phyloP scores from a whole-genome alignment of 2,797 vertebrate genomes.

The Aldrovandia affinis region DNA sequence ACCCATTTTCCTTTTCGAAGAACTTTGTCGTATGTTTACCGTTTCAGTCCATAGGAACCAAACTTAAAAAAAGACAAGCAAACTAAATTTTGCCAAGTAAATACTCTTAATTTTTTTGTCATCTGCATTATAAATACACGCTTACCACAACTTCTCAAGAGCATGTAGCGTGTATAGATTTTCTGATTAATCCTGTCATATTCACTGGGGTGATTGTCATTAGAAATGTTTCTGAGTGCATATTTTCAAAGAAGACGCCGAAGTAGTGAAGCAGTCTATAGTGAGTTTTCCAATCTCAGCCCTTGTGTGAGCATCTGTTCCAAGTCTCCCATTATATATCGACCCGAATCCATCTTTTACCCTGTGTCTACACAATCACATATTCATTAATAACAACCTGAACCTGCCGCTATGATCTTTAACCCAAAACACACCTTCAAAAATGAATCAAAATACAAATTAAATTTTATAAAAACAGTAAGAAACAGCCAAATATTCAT shows the following conservation, averaged over 20 bases:
- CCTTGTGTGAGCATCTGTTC: neutral
- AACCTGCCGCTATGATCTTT: neutral
- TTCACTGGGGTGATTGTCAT: neutral
- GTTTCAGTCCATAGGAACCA: neutral
- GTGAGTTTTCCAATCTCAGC: neutral
- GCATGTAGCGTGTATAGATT: neutral
- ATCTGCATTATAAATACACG: neutral
- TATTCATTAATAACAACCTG: neutral
- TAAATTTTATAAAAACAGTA: neutral
- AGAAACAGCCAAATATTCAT: neutral
- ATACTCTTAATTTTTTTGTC: neutral
- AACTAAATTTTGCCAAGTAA: neutral
- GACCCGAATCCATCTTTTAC: neutral
- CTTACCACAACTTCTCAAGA: neutral
- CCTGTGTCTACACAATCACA: neutral
- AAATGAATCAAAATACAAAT: neutral
- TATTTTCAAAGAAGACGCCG: neutral
- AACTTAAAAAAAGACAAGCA: neutral
- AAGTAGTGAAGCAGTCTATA: neutral
- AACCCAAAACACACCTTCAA: neutral
- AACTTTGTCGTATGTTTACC: neutral
- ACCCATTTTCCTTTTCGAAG: neutral
- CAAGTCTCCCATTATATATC: neutral
- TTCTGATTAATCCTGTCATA: neutral
- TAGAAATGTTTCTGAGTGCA: neutral